These are phyloP conservation scores for Synergus umbraculus DNA, from an alignment of 2,888 invertebrate species.

Conservation along the genomic window DNA sequence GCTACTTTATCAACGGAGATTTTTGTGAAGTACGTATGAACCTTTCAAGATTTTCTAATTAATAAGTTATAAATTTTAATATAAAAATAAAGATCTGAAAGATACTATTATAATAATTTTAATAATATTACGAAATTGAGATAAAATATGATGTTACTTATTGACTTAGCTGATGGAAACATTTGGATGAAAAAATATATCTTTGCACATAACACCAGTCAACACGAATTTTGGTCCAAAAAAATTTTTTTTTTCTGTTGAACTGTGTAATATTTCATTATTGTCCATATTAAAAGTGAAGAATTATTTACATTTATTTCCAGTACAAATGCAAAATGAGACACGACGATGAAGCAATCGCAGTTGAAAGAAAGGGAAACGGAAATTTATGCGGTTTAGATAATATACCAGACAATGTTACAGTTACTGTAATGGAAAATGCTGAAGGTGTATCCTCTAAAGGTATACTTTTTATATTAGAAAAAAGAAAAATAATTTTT, in stretches of 20 bases:
- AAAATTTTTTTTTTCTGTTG: too few species aligned
- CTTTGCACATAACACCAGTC: not conserved
- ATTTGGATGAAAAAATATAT: too few species aligned
- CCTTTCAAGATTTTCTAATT: too few species aligned
- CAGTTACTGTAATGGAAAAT: constrained; percentile 47
- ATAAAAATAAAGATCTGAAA: not conserved
- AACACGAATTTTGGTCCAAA: too few species aligned
- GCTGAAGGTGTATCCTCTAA: constrained; percentile 48
- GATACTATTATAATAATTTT: not conserved
- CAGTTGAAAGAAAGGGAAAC: not conserved
- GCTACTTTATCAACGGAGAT: not conserved
- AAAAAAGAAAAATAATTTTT: not conserved
- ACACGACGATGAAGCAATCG: not conserved
- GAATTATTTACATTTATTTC: constrained; percentile 27
- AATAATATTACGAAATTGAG: not conserved
- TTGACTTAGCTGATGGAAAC: not conserved
- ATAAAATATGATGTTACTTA: not conserved
- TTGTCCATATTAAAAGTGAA: not conserved
- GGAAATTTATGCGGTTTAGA: constrained; percentile 43
- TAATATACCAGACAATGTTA: constrained; percentile 48
- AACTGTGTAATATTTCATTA: not conserved
- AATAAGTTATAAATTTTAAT: too few species aligned
- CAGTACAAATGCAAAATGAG: constrained; percentile 29
- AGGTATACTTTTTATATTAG: constrained; percentile 39
- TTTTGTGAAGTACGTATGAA: constrained; percentile 25